These are phyloP conservation scores for Bombycilla garrulus DNA, from an alignment of 2,113 vertebrate species.

Conservation along the genomic window DNA sequence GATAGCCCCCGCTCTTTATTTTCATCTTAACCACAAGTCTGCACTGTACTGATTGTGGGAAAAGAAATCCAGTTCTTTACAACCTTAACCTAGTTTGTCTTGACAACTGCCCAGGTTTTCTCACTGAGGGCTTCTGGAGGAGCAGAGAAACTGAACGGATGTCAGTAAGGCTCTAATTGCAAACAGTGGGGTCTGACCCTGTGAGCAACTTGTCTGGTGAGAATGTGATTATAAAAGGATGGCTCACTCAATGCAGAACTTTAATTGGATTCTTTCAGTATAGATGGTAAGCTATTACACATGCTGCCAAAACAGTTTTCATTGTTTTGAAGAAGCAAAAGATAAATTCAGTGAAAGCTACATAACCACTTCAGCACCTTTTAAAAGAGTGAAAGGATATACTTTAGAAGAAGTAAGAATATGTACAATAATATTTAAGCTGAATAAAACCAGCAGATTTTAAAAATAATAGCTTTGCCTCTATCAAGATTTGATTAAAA, in stretches of 20 bases:
- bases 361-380: not conserved
- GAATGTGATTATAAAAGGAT: not conserved
- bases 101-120: not conserved
- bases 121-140: not conserved
- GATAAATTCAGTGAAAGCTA: not conserved
- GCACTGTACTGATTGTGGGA: fast-evolving
- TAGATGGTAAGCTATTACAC: not conserved
- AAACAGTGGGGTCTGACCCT: not conserved
- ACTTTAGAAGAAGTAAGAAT: not conserved
- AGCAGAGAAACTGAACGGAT: not conserved
- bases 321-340: not conserved
- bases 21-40: not conserved
- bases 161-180: not conserved
- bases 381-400: not conserved
- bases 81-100: not conserved
- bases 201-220: not conserved
- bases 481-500: not conserved
- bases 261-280: not conserved
- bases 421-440: not conserved
- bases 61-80: not conserved
- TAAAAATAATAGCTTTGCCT: not conserved
- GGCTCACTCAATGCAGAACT: not conserved
- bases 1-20: not conserved
- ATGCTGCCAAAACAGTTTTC: not conserved
- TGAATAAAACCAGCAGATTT: not conserved